Conservation (phyloP, 2,113 vertebrate genomes). For the Ia io region DNA sequence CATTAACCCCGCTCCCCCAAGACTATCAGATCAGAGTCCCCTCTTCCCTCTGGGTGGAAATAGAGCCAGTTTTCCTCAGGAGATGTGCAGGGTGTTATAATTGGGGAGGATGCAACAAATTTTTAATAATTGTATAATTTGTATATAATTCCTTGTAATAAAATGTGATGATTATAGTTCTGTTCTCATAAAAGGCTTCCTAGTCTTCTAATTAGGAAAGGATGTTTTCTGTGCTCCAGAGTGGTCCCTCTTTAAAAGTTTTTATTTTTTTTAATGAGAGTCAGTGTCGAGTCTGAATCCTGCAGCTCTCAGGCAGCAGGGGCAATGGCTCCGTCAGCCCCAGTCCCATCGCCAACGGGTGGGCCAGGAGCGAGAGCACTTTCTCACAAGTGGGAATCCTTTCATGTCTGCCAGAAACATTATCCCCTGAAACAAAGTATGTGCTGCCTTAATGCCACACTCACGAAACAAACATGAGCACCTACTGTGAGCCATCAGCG, state of each 20-base stretch:
- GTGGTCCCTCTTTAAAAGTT: constrained; percentile 37
- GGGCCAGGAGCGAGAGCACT: not conserved
- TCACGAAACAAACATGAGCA: not conserved
- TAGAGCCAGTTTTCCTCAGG: constrained; percentile 10
- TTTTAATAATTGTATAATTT: constrained; percentile 66
- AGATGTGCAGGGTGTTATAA: not conserved
- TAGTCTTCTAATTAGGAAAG: constrained; percentile 67
- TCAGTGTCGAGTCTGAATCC: not conserved
- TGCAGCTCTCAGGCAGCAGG: not conserved
- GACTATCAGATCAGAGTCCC: not conserved
- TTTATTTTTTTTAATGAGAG: not conserved
- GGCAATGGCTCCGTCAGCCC: not conserved
- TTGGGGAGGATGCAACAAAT: constrained; percentile 31
- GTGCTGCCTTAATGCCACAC: not conserved
- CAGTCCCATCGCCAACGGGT: not conserved
- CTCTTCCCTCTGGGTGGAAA: not conserved
- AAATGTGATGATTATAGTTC: constrained; percentile 58
- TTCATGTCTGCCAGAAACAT: not conserved
- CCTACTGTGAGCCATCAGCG: not conserved
- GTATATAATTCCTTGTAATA: constrained; percentile 66
- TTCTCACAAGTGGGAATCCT: not conserved
- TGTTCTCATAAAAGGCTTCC: constrained; percentile 56
- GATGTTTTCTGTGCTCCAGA: constrained; percentile 20
- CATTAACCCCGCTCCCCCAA: not conserved
- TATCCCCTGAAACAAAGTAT: not conserved